These are phyloP conservation scores for Lypha dubia DNA, from an alignment of 2,888 invertebrate species.

Conservation along the genomic window DNA sequence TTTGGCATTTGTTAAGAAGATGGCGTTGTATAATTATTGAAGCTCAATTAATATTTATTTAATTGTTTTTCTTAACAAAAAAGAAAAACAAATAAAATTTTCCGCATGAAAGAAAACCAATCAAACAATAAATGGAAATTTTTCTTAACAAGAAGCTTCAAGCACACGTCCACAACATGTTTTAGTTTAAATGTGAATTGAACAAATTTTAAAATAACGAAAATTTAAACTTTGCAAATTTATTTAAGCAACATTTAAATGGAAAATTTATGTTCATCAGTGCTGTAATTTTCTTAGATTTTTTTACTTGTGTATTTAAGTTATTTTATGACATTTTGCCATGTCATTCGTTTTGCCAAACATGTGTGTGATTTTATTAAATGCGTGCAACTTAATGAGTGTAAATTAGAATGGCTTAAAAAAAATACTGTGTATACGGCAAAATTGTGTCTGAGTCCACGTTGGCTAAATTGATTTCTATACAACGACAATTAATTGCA, in stretches of 20 bases:
- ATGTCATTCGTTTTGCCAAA: slow-evolving; percentile 45
- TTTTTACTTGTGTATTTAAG: slow-evolving; percentile 19
- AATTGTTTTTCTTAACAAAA: too few species aligned
- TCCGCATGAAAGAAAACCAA: not conserved
- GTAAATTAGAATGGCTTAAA: not conserved
- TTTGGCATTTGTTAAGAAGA: not conserved
- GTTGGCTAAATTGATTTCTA: slow-evolving; percentile 70
- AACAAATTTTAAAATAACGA: slow-evolving; percentile 32
- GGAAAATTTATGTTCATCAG: not conserved
- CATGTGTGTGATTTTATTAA: slow-evolving; percentile 16
- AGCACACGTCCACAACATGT: not conserved
- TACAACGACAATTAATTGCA: slow-evolving; percentile 67
- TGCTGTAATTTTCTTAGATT: slow-evolving; percentile 3
- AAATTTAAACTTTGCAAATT: not conserved
- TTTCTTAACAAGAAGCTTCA: not conserved
- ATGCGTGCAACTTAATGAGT: slow-evolving; percentile 54
- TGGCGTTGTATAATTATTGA: not conserved
- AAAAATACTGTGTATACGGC: not conserved
- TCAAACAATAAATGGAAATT: not conserved
- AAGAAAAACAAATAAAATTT: too few species aligned
- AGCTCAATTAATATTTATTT: too few species aligned
- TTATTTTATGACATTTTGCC: slow-evolving; percentile 46
- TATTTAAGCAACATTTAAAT: not conserved
- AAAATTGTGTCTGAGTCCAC: not conserved
- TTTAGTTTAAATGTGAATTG: not conserved